A percentile compares a stretch with the other conserved stretches of the same genome.
Conservation (phyloP, 1,140 invertebrate species). For the Polyergus mexicanus region DNA sequence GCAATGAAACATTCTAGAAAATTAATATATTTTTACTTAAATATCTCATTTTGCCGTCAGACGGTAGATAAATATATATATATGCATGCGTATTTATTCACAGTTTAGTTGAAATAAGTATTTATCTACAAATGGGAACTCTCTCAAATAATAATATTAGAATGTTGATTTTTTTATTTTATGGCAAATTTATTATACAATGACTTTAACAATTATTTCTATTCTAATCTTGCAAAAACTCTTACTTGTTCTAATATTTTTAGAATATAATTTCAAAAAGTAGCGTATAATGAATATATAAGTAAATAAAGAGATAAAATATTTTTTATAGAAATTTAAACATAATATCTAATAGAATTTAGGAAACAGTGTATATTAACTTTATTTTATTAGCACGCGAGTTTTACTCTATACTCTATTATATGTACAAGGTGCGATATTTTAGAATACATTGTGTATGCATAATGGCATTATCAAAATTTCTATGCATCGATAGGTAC, state of each 20-base stretch:
- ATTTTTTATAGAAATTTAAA: background rate
- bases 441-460: background rate
- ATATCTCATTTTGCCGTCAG: conserved; percentile 18
- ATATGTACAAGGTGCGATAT: background rate
- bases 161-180: no score
- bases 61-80: background rate
- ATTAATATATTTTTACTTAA: background rate
- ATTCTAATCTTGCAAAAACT: background rate
- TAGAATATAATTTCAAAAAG: background rate
- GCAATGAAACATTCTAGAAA: background rate
- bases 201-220: background rate
- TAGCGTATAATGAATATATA: background rate
- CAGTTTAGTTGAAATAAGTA: background rate
- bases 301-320: background rate
- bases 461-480: conserved; percentile 9
- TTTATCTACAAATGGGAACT: background rate
- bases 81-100: background rate
- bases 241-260: background rate
- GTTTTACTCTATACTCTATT: conserved; percentile 1
- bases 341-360: background rate
- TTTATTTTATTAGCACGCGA: background rate
- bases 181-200: background rate
- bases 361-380: background rate
- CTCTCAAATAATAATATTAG: background rate
- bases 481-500: background rate